A percentile compares a stretch with the other conserved stretches of the same genome.
Conservation (phyloP, 2,113 vertebrate species). For the Lynx canadensis region DNA sequence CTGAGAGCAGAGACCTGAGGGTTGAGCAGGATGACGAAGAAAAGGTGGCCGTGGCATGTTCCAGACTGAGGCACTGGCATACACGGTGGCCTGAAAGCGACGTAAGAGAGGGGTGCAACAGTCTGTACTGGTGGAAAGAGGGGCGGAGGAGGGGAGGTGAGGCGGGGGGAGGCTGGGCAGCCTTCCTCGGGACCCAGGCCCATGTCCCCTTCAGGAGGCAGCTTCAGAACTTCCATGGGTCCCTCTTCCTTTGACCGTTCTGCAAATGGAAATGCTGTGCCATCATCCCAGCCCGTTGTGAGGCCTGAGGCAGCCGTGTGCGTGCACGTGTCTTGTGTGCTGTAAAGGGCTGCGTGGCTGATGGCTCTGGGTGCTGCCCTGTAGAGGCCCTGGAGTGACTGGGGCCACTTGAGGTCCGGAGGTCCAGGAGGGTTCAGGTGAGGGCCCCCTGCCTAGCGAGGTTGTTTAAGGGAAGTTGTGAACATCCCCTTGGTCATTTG, state of each 20-base stretch:
- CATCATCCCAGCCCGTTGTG: fast-evolving
- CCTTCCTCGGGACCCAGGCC: background rate
- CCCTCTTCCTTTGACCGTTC: background rate
- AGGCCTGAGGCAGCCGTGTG: fast-evolving
- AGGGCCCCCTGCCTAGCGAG: background rate
- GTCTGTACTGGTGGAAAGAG: background rate
- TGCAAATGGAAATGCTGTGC: background rate
- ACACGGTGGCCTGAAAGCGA: background rate
- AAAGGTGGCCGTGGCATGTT: background rate
- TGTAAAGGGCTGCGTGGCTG: background rate
- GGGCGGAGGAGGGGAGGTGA: fast-evolving
- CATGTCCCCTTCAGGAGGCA: background rate
- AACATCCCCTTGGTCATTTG: slow-evolving; percentile 45
- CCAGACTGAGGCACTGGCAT: background rate
- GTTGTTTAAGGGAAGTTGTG: slow-evolving; percentile 14
- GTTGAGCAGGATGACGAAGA: background rate
- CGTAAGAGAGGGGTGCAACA: fast-evolving
- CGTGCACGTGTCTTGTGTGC: fast-evolving
- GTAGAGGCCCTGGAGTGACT: background rate
- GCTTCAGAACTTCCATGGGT: background rate
- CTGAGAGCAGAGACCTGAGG: background rate
- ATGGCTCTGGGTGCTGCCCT: background rate
- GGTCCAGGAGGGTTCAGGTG: background rate
- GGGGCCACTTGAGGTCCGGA: background rate
- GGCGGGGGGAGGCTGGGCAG: background rate